phyloP scores from a whole-genome alignment of 2,888 invertebrate genomes.

The Cyclophora punctaria region DNA sequence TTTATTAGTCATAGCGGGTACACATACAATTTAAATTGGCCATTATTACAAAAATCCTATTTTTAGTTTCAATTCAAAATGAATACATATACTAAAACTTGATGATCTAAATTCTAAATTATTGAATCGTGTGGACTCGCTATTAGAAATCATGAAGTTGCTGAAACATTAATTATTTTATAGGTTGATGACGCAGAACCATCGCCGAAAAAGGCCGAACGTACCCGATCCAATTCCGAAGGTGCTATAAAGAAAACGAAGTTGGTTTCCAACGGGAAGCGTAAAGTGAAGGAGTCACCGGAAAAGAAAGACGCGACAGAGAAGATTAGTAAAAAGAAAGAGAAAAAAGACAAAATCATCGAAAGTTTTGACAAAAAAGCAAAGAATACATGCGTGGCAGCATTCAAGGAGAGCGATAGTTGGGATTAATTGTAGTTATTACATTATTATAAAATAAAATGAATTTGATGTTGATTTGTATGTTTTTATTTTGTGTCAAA shows the following conservation, averaged over 20 bases:
- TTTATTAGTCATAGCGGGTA: too few relatives aligned
- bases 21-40: background rate
- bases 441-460: constrained; percentile 17
- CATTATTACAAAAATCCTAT: background rate
- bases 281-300: constrained; percentile 19
- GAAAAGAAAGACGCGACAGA: constrained; percentile 20
- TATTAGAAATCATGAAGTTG: too few relatives aligned
- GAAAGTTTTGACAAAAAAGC: constrained; percentile 38
- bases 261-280: constrained; percentile 30
- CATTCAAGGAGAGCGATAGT: constrained; percentile 61
- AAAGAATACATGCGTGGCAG: constrained; percentile 41
- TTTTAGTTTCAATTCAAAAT: too few relatives aligned
- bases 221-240: constrained; percentile 21
- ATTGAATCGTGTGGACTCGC: too few relatives aligned
- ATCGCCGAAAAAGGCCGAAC: constrained; percentile 41
- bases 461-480: constrained; percentile 11
- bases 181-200: constrained; percentile 52
- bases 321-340: constrained; percentile 10
- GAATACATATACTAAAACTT: too few relatives aligned
- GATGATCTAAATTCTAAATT: too few relatives aligned
- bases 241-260: constrained; percentile 21
- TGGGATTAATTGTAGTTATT: constrained; percentile 44
- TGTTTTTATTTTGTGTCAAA: constrained; percentile 7
- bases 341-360: constrained; percentile 23
- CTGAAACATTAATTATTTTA: too few relatives aligned